These are phyloP conservation scores for Rosalia funebris DNA, from an alignment of 2,888 invertebrate species.

Conservation along the genomic window DNA sequence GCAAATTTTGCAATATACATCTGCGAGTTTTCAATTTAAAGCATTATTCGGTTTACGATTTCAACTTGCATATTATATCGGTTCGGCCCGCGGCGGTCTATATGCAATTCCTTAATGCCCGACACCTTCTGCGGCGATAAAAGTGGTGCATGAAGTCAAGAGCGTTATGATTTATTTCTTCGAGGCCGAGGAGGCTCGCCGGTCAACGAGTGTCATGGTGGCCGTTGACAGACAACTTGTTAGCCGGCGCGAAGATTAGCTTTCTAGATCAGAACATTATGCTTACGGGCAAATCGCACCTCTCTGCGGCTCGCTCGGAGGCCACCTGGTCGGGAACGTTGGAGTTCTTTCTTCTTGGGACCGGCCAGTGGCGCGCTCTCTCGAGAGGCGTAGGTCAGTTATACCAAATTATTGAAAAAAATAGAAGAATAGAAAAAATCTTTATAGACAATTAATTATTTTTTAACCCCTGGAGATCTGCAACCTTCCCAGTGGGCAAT, in stretches of 20 bases:
- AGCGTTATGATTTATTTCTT: conserved; percentile 41
- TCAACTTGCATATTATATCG: conserved; percentile 24
- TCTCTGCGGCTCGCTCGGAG: conserved; percentile 36
- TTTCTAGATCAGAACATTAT: conserved; percentile 44
- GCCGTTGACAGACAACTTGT: conserved; percentile 53
- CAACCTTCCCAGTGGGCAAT: no score
- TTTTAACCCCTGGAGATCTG: no score
- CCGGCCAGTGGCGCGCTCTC: background rate
- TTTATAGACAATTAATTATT: no score
- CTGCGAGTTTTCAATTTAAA: conserved; percentile 27
- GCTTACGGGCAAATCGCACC: conserved; percentile 47
- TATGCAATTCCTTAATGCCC: conserved; percentile 12
- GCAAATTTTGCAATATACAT: no score
- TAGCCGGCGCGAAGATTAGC: conserved; percentile 49
- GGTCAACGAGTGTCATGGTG: conserved; percentile 44
- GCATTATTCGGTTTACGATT: conserved; percentile 25
- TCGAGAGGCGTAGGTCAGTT: no score
- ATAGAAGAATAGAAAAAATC: no score
- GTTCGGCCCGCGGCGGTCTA: conserved; percentile 23
- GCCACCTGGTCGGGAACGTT: conserved; percentile 47
- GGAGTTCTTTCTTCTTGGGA: background rate
- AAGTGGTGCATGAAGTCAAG: conserved; percentile 27
- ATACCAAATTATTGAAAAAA: no score
- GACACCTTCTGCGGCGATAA: conserved; percentile 32
- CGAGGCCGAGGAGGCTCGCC: conserved; percentile 27